A percentile compares a stretch with the other conserved stretches of the same genome.
These are phyloP conservation scores for Gavialis gangeticus DNA, from an alignment of 2,113 vertebrate species.

Conservation along the genomic window DNA sequence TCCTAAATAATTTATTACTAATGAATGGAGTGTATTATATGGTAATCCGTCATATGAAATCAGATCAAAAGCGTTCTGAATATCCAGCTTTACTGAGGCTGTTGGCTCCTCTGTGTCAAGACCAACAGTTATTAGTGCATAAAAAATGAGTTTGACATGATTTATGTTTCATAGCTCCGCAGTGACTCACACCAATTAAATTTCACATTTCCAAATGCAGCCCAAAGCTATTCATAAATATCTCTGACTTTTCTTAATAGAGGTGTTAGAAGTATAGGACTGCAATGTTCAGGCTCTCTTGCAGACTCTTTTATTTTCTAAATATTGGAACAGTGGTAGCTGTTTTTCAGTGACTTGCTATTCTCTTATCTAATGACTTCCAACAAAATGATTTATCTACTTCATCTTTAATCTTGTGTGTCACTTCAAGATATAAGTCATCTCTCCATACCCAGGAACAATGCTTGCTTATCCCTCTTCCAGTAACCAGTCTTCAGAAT, in stretches of 20 bases:
- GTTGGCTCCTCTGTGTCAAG: constrained; percentile 38
- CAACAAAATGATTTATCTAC: constrained; percentile 52
- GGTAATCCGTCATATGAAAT: background rate
- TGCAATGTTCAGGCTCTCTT: constrained; percentile 42
- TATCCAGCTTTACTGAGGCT: background rate
- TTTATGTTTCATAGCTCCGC: constrained; percentile 39
- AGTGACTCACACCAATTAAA: constrained; percentile 71
- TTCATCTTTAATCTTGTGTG: constrained; percentile 22
- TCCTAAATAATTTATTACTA: constrained; percentile 7
- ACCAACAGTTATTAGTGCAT: constrained; percentile 36
- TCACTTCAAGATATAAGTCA: constrained; percentile 17
- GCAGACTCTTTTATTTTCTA: constrained; percentile 56
- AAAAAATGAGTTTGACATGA: constrained; percentile 56
- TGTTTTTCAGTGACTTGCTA: constrained; percentile 62
- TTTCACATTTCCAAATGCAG: constrained; percentile 65
- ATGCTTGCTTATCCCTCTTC: background rate
- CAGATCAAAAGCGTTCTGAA: constrained; percentile 32
- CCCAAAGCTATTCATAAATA: constrained; percentile 65
- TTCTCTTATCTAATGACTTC: constrained; percentile 14
- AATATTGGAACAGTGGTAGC: constrained; percentile 21
- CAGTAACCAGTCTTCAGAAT: background rate
- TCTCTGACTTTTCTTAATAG: constrained; percentile 46
- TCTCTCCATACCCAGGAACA: background rate
- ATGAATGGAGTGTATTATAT: constrained; percentile 10
- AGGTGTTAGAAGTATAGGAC: constrained; percentile 58